Conservation (phyloP, 2,888 invertebrate genomes). For the Melangyna quadrimaculata region DNA sequence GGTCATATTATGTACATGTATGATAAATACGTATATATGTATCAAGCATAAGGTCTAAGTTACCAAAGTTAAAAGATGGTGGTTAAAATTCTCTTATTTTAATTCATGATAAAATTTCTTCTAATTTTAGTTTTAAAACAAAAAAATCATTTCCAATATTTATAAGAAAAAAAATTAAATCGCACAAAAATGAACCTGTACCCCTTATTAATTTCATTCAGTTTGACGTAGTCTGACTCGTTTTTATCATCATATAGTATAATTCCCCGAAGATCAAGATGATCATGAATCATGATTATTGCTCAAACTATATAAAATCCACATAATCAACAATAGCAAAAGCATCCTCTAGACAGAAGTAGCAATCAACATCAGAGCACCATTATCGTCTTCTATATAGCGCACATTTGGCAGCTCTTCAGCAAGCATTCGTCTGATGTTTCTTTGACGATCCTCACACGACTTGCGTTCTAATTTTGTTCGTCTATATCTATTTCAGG, state of each 20-base stretch:
- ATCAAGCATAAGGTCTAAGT: too few relatives aligned
- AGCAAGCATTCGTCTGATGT: conserved; percentile 1
- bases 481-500: conserved; percentile 65
- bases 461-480: conserved; percentile 62
- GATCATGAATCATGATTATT: not conserved
- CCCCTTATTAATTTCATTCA: not conserved
- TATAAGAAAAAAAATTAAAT: not conserved
- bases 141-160: not conserved
- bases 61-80: too few relatives aligned
- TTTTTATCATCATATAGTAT: not conserved
- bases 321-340: not conserved
- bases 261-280: not conserved
- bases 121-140: too few relatives aligned
- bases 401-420: conserved; percentile 1
- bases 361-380: conserved; percentile 11
- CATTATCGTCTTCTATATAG: not conserved
- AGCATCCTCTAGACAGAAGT: not conserved
- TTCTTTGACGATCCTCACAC: conserved; percentile 40
- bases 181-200: not conserved
- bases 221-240: not conserved
- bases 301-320: not conserved
- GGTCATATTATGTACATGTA: too few relatives aligned
- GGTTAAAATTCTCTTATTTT: too few relatives aligned
- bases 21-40: too few relatives aligned
- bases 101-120: not conserved